A percentile compares a stretch with the other conserved stretches of the same genome.
These are phyloP conservation scores for Drosophila kuntzei DNA, from an alignment of 2,888 invertebrate genomes.

Conservation along the genomic window DNA sequence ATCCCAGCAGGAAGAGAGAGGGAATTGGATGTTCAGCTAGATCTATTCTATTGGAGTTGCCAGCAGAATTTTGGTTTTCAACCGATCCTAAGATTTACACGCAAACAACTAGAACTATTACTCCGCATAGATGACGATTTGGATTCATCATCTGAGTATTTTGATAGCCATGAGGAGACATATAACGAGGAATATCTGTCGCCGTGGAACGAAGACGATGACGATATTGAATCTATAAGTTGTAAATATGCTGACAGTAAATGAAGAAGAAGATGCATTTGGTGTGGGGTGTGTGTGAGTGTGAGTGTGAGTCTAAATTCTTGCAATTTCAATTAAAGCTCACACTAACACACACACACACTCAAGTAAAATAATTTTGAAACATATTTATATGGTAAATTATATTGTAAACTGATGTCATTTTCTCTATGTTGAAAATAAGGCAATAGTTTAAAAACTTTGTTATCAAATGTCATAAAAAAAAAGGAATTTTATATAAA, in stretches of 20 bases:
- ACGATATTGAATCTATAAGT: background rate
- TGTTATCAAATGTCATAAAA: background rate
- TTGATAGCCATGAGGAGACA: background rate
- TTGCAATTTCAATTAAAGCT: background rate
- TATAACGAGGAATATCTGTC: background rate
- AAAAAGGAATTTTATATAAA: background rate
- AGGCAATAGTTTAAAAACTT: no score
- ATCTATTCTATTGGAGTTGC: conserved; percentile 4
- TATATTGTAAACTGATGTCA: no score
- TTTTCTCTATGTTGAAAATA: no score
- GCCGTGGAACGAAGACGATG: background rate
- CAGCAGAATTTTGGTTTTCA: conserved; percentile 6
- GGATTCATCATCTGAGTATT: background rate
- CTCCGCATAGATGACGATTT: background rate
- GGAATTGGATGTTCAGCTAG: background rate
- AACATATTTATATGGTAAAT: no score
- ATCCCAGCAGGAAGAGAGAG: background rate
- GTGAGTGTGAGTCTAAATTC: background rate
- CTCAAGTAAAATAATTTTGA: background rate
- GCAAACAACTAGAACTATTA: background rate
- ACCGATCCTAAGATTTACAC: conserved; percentile 6
- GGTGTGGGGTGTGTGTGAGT: background rate
- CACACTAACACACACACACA: conserved; percentile 3
- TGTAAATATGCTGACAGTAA: background rate
- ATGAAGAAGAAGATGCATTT: background rate